phyloP scores from a whole-genome alignment of 2,797 vertebrate species.

The Sarcophilus harrisii region DNA sequence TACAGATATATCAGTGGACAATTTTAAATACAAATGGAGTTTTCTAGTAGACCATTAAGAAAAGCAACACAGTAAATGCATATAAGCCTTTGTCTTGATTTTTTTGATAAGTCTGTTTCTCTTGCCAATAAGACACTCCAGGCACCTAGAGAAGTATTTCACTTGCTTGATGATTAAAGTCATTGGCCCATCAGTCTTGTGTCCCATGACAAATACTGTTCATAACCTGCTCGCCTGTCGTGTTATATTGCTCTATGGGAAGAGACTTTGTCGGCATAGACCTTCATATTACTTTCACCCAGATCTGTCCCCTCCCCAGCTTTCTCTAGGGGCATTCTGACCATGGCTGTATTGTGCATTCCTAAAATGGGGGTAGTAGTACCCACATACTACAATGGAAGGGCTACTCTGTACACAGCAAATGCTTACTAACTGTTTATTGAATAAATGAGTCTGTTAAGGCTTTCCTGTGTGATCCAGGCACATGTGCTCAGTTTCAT shows the following conservation, averaged over 20 bases:
- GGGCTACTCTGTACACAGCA: background rate
- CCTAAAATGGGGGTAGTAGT: background rate
- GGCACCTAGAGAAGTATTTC: background rate
- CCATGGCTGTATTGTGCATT: background rate
- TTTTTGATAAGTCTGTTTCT: constrained; percentile 25
- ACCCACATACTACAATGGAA: no score
- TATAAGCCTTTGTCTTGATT: background rate
- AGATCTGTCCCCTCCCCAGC: background rate
- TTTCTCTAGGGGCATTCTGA: constrained; percentile 11
- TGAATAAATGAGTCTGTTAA: background rate
- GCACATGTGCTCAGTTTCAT: background rate
- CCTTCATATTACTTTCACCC: background rate
- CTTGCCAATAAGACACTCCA: background rate
- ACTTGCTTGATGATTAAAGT: background rate
- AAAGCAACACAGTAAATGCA: constrained; percentile 4
- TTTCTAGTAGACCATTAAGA: constrained; percentile 53
- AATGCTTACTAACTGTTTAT: background rate
- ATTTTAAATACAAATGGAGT: constrained; percentile 60
- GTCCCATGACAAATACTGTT: background rate
- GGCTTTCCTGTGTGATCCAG: background rate
- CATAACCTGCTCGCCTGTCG: background rate
- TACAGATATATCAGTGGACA: background rate
- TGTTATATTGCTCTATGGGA: accelerated
- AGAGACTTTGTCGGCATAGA: background rate
- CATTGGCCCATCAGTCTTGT: background rate